Conservation (phyloP, 2,113 vertebrate genomes). For the Diphyllodes magnificus region DNA sequence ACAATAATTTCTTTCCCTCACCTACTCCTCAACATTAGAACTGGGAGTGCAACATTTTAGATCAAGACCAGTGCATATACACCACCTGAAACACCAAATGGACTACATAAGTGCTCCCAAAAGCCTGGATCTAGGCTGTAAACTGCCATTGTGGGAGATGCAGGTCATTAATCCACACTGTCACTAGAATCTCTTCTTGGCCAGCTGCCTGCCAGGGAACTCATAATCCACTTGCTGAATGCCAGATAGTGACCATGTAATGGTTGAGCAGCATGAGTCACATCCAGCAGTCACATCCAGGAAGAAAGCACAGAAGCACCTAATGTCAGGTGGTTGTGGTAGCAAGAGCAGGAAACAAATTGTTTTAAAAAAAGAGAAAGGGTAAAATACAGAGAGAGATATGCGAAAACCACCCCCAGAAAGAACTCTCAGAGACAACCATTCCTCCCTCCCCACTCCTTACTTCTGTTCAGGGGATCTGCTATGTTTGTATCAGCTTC, state of each 20-base stretch:
- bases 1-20: background rate
- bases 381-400: background rate
- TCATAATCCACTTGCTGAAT: background rate
- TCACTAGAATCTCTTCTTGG: background rate
- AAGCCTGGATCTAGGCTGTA: background rate
- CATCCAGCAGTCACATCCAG: background rate
- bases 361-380: background rate
- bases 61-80: background rate
- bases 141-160: background rate
- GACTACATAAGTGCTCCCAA: background rate
- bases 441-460: background rate
- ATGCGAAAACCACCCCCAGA: background rate
- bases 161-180: background rate
- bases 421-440: accelerated
- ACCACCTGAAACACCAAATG: background rate
- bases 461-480: background rate
- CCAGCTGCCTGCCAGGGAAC: background rate
- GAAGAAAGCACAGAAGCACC: background rate
- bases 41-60: background rate
- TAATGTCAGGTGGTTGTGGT: background rate
- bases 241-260: background rate
- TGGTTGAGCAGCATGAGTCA: background rate
- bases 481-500: background rate
- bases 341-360: background rate
- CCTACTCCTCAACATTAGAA: background rate